These are phyloP conservation scores for Gallinago jamesoni DNA, from an alignment of 2,113 vertebrate genomes.

Conservation along the genomic window DNA sequence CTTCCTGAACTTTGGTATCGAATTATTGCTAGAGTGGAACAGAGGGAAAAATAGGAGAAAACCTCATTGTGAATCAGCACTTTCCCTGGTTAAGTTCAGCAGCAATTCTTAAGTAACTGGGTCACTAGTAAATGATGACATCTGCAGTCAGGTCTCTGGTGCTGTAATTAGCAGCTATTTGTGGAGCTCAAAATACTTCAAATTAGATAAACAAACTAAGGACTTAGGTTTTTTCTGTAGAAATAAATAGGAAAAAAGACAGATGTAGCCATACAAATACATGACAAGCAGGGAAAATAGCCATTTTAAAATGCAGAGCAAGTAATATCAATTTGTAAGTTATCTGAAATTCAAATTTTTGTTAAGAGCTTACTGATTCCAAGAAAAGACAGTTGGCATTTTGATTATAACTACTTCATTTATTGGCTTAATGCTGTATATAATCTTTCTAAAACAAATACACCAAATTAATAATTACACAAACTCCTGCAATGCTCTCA, in stretches of 20 bases:
- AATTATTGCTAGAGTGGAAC: neutral
- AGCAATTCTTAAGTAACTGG: neutral
- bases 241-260: neutral
- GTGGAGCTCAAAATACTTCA: neutral
- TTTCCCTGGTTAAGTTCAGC: neutral
- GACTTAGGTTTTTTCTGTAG: neutral
- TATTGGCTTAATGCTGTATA: slow-evolving; percentile 3
- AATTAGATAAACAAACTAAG: neutral
- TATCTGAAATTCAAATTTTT: slow-evolving; percentile 47
- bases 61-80: neutral
- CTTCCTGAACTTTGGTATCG: neutral
- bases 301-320: slow-evolving; percentile 24
- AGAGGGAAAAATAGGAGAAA: neutral
- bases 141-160: neutral
- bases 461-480: slow-evolving; percentile 37
- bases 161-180: slow-evolving; percentile 14
- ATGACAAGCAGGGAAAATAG: neutral
- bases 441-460: slow-evolving; percentile 50
- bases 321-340: slow-evolving; percentile 25
- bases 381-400: slow-evolving; percentile 38
- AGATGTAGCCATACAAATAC: neutral
- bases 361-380: slow-evolving; percentile 1
- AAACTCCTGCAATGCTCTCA: neutral
- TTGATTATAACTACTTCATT: slow-evolving; percentile 29
- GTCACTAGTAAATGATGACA: neutral